Conservation (phyloP, 2,113 vertebrate genomes). For the Oceanites oceanicus region DNA sequence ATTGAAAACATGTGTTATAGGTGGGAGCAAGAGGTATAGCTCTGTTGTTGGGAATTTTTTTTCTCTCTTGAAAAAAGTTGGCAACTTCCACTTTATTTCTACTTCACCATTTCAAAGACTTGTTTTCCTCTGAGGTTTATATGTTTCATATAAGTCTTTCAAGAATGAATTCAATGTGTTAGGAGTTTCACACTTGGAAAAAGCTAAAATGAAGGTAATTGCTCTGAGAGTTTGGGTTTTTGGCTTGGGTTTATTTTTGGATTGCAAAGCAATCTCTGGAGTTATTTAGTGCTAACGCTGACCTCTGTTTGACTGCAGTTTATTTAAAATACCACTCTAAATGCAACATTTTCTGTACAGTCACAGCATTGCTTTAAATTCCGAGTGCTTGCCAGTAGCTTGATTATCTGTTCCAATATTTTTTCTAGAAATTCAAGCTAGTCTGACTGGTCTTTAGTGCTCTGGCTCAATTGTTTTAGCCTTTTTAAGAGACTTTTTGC, state of each 20-base stretch:
- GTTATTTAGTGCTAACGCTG: neutral
- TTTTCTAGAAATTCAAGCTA: neutral
- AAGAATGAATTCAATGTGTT: neutral
- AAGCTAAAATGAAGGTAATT: slow-evolving; percentile 22
- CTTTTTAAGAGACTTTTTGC: neutral
- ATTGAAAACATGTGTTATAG: neutral
- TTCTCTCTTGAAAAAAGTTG: neutral
- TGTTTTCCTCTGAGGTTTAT: neutral
- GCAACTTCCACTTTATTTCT: neutral
- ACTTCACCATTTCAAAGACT: neutral
- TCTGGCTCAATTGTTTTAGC: neutral
- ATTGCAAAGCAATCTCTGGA: neutral
- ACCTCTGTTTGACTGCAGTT: neutral
- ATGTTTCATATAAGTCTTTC: neutral
- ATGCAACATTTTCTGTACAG: neutral
- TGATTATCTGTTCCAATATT: neutral
- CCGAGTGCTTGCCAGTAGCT: neutral
- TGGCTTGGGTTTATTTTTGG: neutral
- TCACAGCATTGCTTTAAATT: neutral
- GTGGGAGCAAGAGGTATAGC: neutral
- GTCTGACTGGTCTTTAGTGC: neutral
- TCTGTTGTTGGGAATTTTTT: neutral
- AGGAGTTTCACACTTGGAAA: neutral
- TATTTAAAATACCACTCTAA: slow-evolving; percentile 22
- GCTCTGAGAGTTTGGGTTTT: neutral